phyloP scores from a whole-genome alignment of 2,113 vertebrate genomes.

The Conger conger region DNA sequence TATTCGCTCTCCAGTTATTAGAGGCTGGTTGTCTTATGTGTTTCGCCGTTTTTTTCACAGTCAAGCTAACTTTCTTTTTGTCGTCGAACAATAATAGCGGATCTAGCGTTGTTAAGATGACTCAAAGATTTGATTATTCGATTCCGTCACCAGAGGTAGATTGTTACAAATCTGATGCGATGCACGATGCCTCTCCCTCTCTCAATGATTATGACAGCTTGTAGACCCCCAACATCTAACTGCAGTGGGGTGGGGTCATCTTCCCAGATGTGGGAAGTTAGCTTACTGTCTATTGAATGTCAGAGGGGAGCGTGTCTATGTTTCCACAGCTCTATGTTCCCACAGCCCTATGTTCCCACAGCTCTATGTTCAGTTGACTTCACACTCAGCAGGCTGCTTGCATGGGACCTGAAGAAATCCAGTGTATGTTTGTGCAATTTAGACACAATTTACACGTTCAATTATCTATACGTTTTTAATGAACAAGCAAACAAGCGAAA shows the following conservation, averaged over 20 bases:
- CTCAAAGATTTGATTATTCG: constrained; percentile 54
- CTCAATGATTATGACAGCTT: constrained; percentile 45
- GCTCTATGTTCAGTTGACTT: too few relatives aligned
- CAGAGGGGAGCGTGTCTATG: too few relatives aligned
- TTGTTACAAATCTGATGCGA: constrained; percentile 28
- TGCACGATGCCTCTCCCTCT: constrained; percentile 47
- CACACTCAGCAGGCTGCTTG: too few relatives aligned
- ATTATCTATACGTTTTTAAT: too few relatives aligned
- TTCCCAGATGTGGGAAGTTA: constrained; percentile 46
- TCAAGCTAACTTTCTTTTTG: constrained; percentile 45
- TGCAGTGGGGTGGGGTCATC: neutral
- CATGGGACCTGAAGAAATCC: too few relatives aligned
- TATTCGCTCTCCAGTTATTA: constrained; percentile 49
- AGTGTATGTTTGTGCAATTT: too few relatives aligned
- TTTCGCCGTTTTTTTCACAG: constrained; percentile 22
- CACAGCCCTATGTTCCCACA: too few relatives aligned
- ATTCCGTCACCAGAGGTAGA: constrained; percentile 58
- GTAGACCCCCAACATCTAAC: neutral
- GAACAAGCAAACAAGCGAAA: too few relatives aligned
- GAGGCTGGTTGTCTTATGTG: constrained; percentile 32
- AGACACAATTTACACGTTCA: too few relatives aligned
- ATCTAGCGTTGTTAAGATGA: constrained; percentile 37
- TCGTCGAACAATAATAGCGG: constrained; percentile 47
- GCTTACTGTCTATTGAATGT: constrained; percentile 46
- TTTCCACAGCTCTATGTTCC: too few relatives aligned